Percentiles rank a stretch among this genome's conserved stretches.
Conservation (phyloP, 2,888 invertebrate species). For the Trachelus tabidus region DNA sequence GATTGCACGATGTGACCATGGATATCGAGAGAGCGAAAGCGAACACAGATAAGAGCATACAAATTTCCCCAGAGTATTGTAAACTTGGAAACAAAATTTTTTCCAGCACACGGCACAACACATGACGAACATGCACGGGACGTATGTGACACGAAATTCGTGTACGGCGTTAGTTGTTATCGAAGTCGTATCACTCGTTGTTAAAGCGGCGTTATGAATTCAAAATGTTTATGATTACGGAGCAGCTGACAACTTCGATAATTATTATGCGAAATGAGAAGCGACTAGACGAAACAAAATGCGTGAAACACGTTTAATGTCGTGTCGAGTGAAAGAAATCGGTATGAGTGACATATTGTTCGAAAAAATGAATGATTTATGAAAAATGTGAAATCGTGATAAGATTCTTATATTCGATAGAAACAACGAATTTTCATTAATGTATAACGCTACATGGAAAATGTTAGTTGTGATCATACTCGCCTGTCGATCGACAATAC, state of each 20-base stretch:
- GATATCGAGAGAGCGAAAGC: background rate
- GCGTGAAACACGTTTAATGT: background rate
- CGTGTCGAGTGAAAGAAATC: background rate
- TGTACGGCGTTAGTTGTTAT: background rate
- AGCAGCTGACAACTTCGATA: background rate
- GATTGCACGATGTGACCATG: background rate
- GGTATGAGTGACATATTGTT: background rate
- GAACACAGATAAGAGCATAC: background rate
- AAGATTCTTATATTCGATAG: background rate
- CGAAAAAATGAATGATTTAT: background rate
- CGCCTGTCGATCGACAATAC: conserved; percentile 62
- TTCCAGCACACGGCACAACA: background rate
- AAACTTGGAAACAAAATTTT: background rate
- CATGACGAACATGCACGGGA: background rate
- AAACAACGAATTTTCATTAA: background rate
- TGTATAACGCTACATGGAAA: background rate
- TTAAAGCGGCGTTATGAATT: background rate
- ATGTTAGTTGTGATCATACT: conserved; percentile 53
- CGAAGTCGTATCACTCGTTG: background rate
- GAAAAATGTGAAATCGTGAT: background rate
- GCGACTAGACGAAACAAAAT: background rate
- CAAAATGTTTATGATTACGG: background rate
- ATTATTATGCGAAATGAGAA: background rate
- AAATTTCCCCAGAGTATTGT: background rate
- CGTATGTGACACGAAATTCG: background rate